Percentiles rank a stretch among this genome's conserved stretches.
Conservation (phyloP, 1,140 invertebrate species). For the Protaetia brevitarsis region DNA sequence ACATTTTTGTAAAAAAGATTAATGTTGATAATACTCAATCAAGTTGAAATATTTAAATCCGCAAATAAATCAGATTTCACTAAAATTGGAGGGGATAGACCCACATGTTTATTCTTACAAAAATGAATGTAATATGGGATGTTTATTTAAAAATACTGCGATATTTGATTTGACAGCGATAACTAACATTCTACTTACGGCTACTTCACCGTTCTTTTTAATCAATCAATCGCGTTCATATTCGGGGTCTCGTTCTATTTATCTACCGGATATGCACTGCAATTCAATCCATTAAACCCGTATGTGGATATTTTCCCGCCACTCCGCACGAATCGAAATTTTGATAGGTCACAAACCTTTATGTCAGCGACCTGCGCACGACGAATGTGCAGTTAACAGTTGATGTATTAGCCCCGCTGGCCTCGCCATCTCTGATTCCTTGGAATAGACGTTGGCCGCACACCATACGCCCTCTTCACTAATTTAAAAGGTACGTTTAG, state of each 20-base stretch:
- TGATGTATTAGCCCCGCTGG: constrained; percentile 27
- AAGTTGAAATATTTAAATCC: too few species aligned
- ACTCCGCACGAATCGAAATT: neutral
- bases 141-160: too few species aligned
- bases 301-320: constrained; percentile 2
- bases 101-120: too few species aligned
- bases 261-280: neutral
- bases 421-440: constrained; percentile 50
- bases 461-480: constrained; percentile 55
- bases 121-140: too few species aligned
- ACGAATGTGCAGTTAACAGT: constrained; percentile 9
- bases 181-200: too few species aligned
- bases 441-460: constrained; percentile 43
- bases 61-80: too few species aligned
- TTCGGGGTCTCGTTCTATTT: too few species aligned
- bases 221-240: neutral
- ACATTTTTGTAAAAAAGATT: too few species aligned
- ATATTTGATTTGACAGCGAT: too few species aligned
- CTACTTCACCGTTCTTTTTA: too few species aligned
- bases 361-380: constrained; percentile 7
- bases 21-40: too few species aligned
- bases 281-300: neutral
- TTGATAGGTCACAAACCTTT: constrained; percentile 20
- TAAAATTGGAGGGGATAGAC: too few species aligned
- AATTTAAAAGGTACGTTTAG: constrained; percentile 49